Conservation (phyloP, 2,888 invertebrate species). For the Drosophila yooni region DNA sequence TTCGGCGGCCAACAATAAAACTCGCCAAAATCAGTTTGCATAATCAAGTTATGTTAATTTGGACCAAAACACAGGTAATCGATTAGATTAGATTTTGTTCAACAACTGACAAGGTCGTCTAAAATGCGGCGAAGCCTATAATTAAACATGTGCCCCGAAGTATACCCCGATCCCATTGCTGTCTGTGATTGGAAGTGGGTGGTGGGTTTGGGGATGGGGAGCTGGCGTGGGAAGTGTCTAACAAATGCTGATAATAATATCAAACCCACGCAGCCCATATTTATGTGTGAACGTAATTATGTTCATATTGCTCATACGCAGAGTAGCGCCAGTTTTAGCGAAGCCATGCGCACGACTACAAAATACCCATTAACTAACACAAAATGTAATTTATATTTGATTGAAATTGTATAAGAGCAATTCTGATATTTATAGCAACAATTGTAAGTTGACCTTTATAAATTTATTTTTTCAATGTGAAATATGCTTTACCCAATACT, state of each 20-base stretch:
- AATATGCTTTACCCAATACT: neutral
- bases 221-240: slow-evolving; percentile 9
- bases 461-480: neutral
- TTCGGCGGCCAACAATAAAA: neutral
- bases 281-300: neutral
- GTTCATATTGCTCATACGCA: slow-evolving; percentile 61
- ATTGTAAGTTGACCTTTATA: neutral
- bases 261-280: slow-evolving; percentile 3
- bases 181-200: neutral
- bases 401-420: too few relatives aligned
- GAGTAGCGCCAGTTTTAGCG: slow-evolving; percentile 18
- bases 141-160: slow-evolving; percentile 22
- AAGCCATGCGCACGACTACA: neutral
- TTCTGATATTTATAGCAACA: neutral
- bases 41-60: slow-evolving; percentile 6
- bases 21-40: neutral
- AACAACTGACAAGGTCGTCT: slow-evolving; percentile 22
- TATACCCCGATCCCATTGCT: neutral
- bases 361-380: neutral
- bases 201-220: neutral
- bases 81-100: slow-evolving; percentile 35
- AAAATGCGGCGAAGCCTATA: slow-evolving; percentile 20
- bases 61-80: slow-evolving; percentile 2
- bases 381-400: neutral
- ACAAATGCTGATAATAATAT: slow-evolving; percentile 7